Base-by-base conservation (phyloP, 1,140 invertebrate genomes). In the Drosophila pallidifrons region DNA sequence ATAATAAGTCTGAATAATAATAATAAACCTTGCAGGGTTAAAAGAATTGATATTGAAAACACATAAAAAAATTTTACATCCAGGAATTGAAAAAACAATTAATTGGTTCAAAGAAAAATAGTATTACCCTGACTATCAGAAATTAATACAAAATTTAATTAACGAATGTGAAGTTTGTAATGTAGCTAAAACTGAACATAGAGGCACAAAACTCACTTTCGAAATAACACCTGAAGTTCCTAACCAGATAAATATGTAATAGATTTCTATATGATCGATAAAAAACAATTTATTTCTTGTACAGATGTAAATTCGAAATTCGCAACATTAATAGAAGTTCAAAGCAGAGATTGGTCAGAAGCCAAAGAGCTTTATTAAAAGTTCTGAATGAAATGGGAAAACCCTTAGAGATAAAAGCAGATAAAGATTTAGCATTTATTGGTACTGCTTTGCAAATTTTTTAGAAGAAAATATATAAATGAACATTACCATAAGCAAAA, bases 141-240 rank as follows among this genome's bases (percentile, higher is more conserved):
- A 55, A 13, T 16, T 35, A 35, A 55, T 55, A 7, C 30, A 38
- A 32, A 55, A 55, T 11, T 2, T 55, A 15, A 20, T 55, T 35
- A 55, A 35, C 16, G 7, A 52, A 30, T 52, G 51, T 15, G n/a
- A 55, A 55, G 3, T 35, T 15, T 55, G 52, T 15, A 55, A 55
- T 5, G 0, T 55, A 7, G 52, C 2, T 13, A 15, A 55, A 32
- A 13, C 28, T 3, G 5, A 38, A 8, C 30, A 55, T 35, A 55
- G 28, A 52, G 11, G 6, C n/a, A 52, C 51, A 8, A 52, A 52
- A 32, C 25, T 52, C 11, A 4, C 51, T 5, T 30, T 52, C 2
- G 20, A 52, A 32, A 5, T 52, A 13, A 52, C 51, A 2, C 51
- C 51, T 4, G 25, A 52, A 52, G 4, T 13, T 13, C 5, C 5